Percentiles rank a stretch among this genome's conserved stretches.
Conservation (phyloP, 2,113 vertebrate species). For the Phrynosoma blainvillii region DNA sequence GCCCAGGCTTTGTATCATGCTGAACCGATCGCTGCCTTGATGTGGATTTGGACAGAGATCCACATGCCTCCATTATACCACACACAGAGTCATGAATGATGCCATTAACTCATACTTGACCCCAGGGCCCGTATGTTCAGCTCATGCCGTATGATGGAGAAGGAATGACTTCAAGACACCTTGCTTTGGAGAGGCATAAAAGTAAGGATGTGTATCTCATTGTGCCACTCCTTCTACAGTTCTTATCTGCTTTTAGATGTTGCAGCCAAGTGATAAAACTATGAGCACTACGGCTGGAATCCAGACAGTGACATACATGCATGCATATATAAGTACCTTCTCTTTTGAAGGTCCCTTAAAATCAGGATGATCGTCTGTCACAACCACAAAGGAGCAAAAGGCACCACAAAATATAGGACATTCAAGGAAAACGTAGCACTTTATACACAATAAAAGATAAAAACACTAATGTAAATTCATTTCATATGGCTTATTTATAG, state of each 20-base stretch:
- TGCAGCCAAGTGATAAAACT: not conserved
- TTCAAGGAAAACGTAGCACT: too few relatives aligned
- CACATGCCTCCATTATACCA: conserved; percentile 50
- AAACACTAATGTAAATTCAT: too few relatives aligned
- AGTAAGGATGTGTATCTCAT: too few relatives aligned
- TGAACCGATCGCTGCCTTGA: conserved; percentile 62
- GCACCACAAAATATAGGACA: too few relatives aligned
- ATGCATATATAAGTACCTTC: too few relatives aligned
- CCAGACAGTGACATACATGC: too few relatives aligned
- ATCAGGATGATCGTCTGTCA: too few relatives aligned
- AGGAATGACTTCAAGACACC: not conserved
- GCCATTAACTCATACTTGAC: conserved; percentile 19
- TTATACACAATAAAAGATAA: too few relatives aligned
- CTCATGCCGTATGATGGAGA: not conserved
- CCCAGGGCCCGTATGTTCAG: not conserved
- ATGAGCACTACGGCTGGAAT: too few relatives aligned
- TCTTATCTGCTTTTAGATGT: not conserved
- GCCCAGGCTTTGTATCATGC: conserved; percentile 40
- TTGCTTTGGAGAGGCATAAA: not conserved
- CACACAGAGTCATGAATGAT: conserved; percentile 30
- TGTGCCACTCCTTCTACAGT: not conserved
- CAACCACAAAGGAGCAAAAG: too few relatives aligned
- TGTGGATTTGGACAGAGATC: conserved; percentile 56
- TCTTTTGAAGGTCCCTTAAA: too few relatives aligned
- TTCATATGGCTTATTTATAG: too few relatives aligned